Base-by-base conservation (phyloP, 2,888 invertebrate genomes). In the Anoncus sp. region DNA sequence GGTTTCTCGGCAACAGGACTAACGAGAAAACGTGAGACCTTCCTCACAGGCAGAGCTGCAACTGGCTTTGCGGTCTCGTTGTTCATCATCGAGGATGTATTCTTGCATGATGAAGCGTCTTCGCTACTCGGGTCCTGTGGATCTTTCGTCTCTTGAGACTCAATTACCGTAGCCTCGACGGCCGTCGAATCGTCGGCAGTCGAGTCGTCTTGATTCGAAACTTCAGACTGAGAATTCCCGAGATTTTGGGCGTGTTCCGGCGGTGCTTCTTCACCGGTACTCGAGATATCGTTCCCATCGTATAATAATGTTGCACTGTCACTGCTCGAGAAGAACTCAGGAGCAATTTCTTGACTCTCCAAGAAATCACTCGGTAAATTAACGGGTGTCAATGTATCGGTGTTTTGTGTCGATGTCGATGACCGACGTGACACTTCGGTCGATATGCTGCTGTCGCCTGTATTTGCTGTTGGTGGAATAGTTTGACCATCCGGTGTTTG, bases 21-120 rank as follows among this genome's bases (percentile, higher is more conserved):
- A 83, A 97, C 96, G 88, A 96, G 93, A 91, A 97, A 97, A 73
- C 96, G 92, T 35, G 96, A 96, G 85, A 96, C 95, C 90, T 96
- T 96, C 75, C 96, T 92, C 27, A 92, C 92, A 53, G 93, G 93
- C 83, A 94, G 84, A 12, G 86, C 94, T 9, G 92, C 80, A 2
- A 83, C 75, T 18, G 86, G 70, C 43, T 85, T 86, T 7, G 79
- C 57, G 22, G 77, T 47, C 65, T 87, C 88, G 43, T 12, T 66
- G 16, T 20, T 63, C 12, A 38, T 40, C 12, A 20, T 20, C 10
- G 67, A 10, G 9, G 31, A 27, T 10, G 79, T 57, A 31, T 70
- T 35, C 27, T 81, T 79, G 40, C 22, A 10, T 1, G 6, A 18
- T 7, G 16, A n/a, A 12, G 31, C 16, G 40, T 45, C 31, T 1